A percentile compares a stretch with the other conserved stretches of the same genome.
phyloP scores from a whole-genome alignment of 2,888 invertebrate genomes.

The Epicampocera succincta region DNA sequence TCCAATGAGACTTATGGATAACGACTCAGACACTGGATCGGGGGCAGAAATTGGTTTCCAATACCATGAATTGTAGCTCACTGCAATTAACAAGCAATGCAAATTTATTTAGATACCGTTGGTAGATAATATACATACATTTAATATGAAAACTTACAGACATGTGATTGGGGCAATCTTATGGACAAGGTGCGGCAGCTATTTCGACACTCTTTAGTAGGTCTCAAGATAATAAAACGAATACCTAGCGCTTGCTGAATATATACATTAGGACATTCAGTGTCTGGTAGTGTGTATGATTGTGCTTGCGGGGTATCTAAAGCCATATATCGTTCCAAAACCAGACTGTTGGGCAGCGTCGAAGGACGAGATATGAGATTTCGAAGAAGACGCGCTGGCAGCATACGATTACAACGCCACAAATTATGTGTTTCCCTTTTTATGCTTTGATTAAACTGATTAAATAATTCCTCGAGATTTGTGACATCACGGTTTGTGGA shows the following conservation, averaged over 20 bases:
- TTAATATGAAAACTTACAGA: conserved; percentile 85
- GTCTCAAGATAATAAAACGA: conserved; percentile 87
- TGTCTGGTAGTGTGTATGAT: conserved; percentile 87
- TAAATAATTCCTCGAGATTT: conserved; percentile 80
- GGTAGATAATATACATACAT: no score
- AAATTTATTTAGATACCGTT: background rate
- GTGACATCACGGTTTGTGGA: conserved; percentile 79
- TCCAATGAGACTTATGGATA: conserved; percentile 85
- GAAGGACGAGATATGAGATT: conserved; percentile 88
- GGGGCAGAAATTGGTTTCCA: conserved; percentile 88
- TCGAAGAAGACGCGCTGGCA: conserved; percentile 87
- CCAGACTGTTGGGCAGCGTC: conserved; percentile 88
- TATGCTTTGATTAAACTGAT: conserved; percentile 76
- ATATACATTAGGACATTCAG: conserved; percentile 91
- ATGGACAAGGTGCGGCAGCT: conserved; percentile 88
- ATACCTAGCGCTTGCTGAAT: conserved; percentile 88
- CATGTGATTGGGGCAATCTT: conserved; percentile 87
- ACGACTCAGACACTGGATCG: conserved; percentile 83
- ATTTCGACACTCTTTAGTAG: conserved; percentile 89
- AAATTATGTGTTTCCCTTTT: conserved; percentile 77
- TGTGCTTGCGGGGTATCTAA: conserved; percentile 88
- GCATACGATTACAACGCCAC: conserved; percentile 89
- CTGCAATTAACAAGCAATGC: conserved; percentile 80
- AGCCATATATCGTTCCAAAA: conserved; percentile 89
- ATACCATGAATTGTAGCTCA: conserved; percentile 90